Conservation (phyloP, 2,797 vertebrate genomes). For the Euphonia xanthogaster region DNA sequence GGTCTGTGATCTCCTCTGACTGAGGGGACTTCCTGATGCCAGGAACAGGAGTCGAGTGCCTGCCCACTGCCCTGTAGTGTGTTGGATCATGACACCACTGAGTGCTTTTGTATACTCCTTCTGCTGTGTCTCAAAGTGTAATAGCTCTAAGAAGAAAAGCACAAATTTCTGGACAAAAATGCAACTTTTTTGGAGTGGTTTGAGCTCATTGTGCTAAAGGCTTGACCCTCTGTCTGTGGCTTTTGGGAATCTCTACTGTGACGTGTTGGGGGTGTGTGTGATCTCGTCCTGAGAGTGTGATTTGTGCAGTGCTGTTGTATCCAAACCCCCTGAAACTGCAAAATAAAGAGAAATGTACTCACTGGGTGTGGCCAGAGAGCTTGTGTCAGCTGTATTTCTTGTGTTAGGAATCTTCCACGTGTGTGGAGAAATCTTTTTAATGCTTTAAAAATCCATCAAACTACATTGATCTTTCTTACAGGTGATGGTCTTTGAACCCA, state of each 20-base stretch:
- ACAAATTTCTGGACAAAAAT: neutral
- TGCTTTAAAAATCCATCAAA: neutral
- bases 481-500: neutral
- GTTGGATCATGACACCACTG: neutral
- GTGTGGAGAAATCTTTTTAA: neutral
- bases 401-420: rapidly evolving
- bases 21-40: neutral
- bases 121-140: neutral
- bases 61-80: neutral
- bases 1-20: neutral
- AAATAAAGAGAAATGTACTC: conserved; percentile 50
- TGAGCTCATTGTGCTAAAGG: neutral
- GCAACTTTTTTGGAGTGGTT: neutral
- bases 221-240: neutral
- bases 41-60: neutral
- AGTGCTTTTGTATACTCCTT: neutral
- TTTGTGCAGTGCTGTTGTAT: conserved; percentile 34
- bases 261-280: neutral
- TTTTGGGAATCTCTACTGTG: conserved; percentile 9
- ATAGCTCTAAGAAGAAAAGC: neutral
- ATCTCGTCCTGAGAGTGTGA: neutral
- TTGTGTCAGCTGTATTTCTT: neutral
- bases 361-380: neutral
- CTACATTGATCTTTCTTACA: neutral
- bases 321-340: neutral